phyloP scores from a whole-genome alignment of 2,797 vertebrate genomes.

The Xiphophorus birchmanni region DNA sequence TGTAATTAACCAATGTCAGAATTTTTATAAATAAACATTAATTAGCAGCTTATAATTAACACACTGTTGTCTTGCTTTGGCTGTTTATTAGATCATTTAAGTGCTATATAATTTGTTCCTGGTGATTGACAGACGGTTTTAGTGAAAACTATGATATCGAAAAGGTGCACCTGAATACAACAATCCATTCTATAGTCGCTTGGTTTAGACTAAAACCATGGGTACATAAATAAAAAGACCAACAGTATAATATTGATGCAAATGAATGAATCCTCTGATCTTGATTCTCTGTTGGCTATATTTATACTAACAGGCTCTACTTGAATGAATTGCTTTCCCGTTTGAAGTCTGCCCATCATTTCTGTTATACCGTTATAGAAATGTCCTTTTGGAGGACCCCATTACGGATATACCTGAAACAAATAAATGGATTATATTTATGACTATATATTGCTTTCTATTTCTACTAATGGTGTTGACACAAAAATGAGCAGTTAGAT shows the following conservation, averaged over 20 bases:
- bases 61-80: background rate
- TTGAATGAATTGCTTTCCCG: background rate
- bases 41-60: background rate
- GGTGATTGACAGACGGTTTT: background rate
- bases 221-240: background rate
- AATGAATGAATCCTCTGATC: background rate
- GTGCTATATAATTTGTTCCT: background rate
- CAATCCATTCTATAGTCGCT: background rate
- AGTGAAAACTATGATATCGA: background rate
- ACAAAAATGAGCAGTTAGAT: background rate
- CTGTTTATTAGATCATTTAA: background rate
- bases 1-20: background rate
- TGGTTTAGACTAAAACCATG: background rate
- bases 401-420: background rate
- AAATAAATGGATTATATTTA: background rate
- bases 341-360: background rate
- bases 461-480: background rate
- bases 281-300: background rate
- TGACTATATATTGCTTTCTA: background rate
- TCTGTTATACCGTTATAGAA: background rate
- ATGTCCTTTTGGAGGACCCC: background rate
- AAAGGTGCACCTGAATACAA: background rate
- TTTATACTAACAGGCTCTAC: background rate
- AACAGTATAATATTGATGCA: background rate
- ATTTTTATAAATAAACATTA: constrained; percentile 6